These are phyloP conservation scores for Miichthys miiuy DNA, from an alignment of 2,797 vertebrate genomes.

Conservation along the genomic window DNA sequence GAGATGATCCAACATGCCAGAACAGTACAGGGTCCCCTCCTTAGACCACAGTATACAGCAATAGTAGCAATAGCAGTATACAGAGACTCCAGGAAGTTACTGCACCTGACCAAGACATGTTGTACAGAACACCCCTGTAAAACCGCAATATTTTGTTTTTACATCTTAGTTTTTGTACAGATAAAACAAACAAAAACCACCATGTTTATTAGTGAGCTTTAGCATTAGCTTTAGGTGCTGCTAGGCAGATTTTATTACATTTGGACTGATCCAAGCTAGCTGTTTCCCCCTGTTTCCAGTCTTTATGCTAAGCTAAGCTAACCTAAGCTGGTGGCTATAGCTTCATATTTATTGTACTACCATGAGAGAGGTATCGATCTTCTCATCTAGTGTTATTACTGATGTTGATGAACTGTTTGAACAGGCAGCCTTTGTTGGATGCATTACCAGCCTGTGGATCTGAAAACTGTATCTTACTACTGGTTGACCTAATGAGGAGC, in stretches of 20 bases:
- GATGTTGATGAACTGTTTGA: constrained; percentile 42
- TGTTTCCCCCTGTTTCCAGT: not conserved
- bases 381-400: not conserved
- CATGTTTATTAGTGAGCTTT: not conserved
- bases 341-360: not conserved
- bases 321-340: not conserved
- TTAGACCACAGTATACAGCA: not conserved
- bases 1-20: constrained; percentile 29
- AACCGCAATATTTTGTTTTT: not conserved
- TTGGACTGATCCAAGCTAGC: not conserved
- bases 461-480: constrained; percentile 86
- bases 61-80: not conserved
- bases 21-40: not conserved
- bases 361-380: not conserved
- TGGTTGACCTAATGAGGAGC: constrained; percentile 83
- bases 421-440: constrained; percentile 89
- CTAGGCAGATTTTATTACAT: not conserved
- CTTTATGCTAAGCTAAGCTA: not conserved
- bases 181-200: not conserved
- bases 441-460: constrained; percentile 88
- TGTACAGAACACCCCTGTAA: not conserved
- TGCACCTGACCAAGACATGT: no score
- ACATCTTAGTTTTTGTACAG: no score
- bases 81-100: not conserved
- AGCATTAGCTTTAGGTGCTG: not conserved